Percentiles rank a stretch among this genome's conserved stretches.
These are phyloP conservation scores for Nycteola revayana DNA, from an alignment of 2,888 invertebrate species.

Conservation along the genomic window DNA sequence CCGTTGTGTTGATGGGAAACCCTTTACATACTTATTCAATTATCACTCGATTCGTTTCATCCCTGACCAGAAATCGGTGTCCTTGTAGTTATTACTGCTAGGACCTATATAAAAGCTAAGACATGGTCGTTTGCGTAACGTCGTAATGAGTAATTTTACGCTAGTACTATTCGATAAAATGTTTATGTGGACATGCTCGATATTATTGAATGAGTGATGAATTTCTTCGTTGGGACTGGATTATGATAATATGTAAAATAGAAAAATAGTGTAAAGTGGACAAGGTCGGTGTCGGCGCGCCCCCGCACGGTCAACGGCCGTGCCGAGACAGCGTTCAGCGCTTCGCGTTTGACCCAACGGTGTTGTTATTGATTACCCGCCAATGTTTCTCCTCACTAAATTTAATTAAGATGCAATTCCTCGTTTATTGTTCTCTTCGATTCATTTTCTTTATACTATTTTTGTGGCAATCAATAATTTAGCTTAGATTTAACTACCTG, in stretches of 20 bases:
- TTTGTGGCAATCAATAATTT: constrained; percentile 27
- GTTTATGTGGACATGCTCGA: no score
- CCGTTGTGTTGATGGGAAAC: constrained; percentile 15
- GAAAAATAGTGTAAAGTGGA: constrained; percentile 42
- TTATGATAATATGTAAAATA: constrained; percentile 25
- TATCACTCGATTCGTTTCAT: constrained; percentile 18
- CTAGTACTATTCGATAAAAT: constrained; percentile 13
- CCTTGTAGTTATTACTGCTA: constrained; percentile 2
- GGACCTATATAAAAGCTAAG: constrained; percentile 23
- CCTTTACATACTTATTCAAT: constrained; percentile 33
- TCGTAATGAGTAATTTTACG: constrained; percentile 17
- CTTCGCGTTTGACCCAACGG: constrained; percentile 53
- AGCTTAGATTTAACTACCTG: constrained; percentile 13
- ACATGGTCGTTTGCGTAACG: constrained; percentile 33
- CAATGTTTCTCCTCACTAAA: constrained; percentile 57
- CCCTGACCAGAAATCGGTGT: constrained; percentile 15
- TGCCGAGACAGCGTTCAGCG: constrained; percentile 56
- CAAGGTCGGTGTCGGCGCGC: constrained; percentile 66
- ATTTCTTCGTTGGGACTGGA: constrained; percentile 14
- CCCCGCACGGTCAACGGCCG: constrained; percentile 73
- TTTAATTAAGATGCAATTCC: constrained; percentile 45
- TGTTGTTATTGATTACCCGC: constrained; percentile 68
- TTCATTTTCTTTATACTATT: constrained; percentile 2
- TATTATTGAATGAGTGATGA: constrained; percentile 19
- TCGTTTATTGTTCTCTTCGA: no score